Evolutionary conservation across 2,113 vertebrate genomes (phyloP).

Genomic region (Hystrix brachyura): DNA sequence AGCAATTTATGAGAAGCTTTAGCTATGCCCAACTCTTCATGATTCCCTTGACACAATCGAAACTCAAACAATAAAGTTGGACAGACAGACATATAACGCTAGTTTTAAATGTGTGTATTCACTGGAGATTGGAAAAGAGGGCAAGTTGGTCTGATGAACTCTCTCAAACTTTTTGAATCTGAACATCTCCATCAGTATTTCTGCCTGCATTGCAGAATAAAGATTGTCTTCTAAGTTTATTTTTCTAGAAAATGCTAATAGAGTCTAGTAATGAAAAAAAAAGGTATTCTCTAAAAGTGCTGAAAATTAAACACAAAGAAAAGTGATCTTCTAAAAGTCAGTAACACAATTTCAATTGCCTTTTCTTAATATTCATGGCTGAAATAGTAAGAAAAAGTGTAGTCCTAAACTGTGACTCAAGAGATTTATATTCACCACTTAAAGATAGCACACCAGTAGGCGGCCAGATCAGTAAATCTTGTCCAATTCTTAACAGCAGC

Average conservation of each 20-base stretch:
- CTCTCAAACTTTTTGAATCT: neutral
- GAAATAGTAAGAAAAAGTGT: slow-evolving; percentile 9
- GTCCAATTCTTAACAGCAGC: slow-evolving; percentile 73
- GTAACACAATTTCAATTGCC: slow-evolving; percentile 16
- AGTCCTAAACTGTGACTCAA: slow-evolving; percentile 61
- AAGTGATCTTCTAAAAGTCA: neutral
- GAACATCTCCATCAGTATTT: neutral
- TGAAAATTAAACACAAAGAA: slow-evolving; percentile 62
- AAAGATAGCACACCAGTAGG: slow-evolving; percentile 44
- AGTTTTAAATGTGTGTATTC: neutral
- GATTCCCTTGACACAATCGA: neutral
- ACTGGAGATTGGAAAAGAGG: neutral
- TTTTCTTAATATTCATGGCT: slow-evolving; percentile 55
- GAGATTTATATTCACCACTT: slow-evolving; percentile 72
- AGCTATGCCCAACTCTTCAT: neutral
- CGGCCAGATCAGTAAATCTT: slow-evolving; percentile 71
- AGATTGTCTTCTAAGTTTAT: neutral
- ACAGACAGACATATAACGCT: neutral
- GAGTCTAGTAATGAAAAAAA: neutral
- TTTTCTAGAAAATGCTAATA: slow-evolving; percentile 22
- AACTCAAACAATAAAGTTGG: neutral
- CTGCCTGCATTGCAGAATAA: neutral
- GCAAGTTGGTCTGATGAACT: accelerated
- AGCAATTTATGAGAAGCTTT: neutral
- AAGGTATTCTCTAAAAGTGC: neutral